Percentiles rank a stretch among this genome's conserved stretches.
phyloP scores from a whole-genome alignment of 1,140 invertebrate species.

The Neodiprion lecontei region DNA sequence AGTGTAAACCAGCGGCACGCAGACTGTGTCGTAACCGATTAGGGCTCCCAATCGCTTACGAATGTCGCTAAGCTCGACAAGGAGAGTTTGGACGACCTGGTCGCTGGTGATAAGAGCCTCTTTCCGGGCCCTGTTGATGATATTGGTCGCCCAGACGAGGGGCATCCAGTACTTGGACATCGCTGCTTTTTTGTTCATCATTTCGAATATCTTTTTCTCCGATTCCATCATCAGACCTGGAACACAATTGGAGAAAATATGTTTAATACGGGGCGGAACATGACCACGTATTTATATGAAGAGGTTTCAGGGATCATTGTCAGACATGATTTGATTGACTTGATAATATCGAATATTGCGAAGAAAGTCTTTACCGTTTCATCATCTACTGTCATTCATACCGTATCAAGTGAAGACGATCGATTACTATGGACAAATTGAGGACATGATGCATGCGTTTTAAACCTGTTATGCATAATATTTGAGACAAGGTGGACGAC shows the following conservation, averaged over 20 bases:
- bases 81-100: conserved; percentile 85
- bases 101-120: conserved; percentile 83
- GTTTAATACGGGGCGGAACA: not conserved
- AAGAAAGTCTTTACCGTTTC: too few species aligned
- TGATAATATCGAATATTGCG: too few species aligned
- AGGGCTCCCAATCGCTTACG: conserved; percentile 78
- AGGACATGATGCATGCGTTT: too few species aligned
- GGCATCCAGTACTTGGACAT: conserved; percentile 96
- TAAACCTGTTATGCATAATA: too few species aligned
- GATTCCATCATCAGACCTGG: conserved; percentile 89
- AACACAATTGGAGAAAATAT: conserved; percentile 31
- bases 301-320: not conserved
- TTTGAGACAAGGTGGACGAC: too few species aligned
- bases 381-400: too few species aligned
- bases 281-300: not conserved
- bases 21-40: conserved; percentile 95
- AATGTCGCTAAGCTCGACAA: conserved; percentile 84
- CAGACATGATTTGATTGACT: not conserved
- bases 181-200: conserved; percentile 83
- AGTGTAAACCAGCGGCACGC: conserved; percentile 96
- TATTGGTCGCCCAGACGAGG: conserved; percentile 88
- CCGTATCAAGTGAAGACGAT: too few species aligned
- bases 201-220: conserved; percentile 88
- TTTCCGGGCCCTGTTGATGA: conserved; percentile 84
- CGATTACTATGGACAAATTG: too few species aligned